Evolutionary conservation across 30 jellyfish, hydroid and myxozoan species (phyloP).

Genomic region (Chrysaora quinquecirrha): DNA sequence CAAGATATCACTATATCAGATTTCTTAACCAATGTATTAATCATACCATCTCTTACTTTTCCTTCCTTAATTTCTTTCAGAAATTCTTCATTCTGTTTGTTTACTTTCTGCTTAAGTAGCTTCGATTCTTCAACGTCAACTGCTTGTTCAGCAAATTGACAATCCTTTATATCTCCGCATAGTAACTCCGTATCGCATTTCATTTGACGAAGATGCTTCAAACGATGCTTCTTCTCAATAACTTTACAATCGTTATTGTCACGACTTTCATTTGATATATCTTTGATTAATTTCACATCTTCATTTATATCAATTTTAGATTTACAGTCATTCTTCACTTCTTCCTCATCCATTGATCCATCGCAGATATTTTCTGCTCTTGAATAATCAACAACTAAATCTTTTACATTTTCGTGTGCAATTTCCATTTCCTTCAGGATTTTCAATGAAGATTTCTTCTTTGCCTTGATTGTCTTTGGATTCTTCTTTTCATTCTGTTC

Average conservation of each 20-base stretch:
- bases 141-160: neutral
- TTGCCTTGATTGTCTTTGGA: too few species aligned
- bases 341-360: neutral
- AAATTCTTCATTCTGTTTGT: slow-evolving; percentile 5
- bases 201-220: too few species aligned
- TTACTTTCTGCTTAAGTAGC: neutral
- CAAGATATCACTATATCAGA: neutral
- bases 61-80: slow-evolving; percentile 5
- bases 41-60: neutral
- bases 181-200: too few species aligned
- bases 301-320: too few species aligned
- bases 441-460: neutral
- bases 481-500: neutral
- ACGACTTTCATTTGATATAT: too few species aligned
- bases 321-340: neutral
- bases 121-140: neutral
- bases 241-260: too few species aligned
- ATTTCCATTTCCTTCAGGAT: neutral
- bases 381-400: neutral
- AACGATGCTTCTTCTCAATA: too few species aligned
- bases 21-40: neutral
- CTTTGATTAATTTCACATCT: too few species aligned
- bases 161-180: too few species aligned
- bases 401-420: neutral
- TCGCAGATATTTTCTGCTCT: neutral